Evolutionary conservation across 2,888 invertebrate genomes (phyloP), one percentile per base, ranked within the genome.

Genomic region (Drosophila mimica): DNA sequence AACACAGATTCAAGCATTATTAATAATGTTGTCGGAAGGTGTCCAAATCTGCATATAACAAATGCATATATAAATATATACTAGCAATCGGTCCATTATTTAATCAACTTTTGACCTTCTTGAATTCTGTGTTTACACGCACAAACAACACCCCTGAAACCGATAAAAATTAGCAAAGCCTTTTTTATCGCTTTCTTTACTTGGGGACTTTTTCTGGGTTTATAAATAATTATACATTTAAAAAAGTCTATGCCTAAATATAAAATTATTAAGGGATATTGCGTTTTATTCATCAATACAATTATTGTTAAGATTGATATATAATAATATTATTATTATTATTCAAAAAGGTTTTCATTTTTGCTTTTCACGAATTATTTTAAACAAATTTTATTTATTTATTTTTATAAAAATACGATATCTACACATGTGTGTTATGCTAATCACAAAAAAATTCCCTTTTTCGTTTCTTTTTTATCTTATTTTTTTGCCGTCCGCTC

Each of bases 91-190:
- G 15, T 31, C 15, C 15, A 20, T 36, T n/a, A 9, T 48, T 46
- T 17, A 31, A 15, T n/a, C 40, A 74, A 75, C 76, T 71, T 67
- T 49, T 72, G 64, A 79, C 90, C 83, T 82, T 79, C 72, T 56
- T 54, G 38, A 20, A 33, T 30, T 30, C 31, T 80, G 72, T 74
- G 54, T 53, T 58, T 67, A 46, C 48, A 79, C 57, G 66, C 83
- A 83, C 53, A 69, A 53, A 53, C 43, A 56, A 43, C 31, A 38
- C 30, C 52, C 60, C 56, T n/a, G 48, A 54, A 66, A 62, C 34
- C 36, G 38, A 65, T 46, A 57, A 65, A 54, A 62, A 46, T n/a
- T 51, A 59, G 59, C 67, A 70, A 46, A 11, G 6, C 8, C 13
- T 15, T 46, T 46, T 46, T 20, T 20, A 4, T 20, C 13, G 20